Conservation (phyloP, 2,797 vertebrate species). For the Huso huso region DNA sequence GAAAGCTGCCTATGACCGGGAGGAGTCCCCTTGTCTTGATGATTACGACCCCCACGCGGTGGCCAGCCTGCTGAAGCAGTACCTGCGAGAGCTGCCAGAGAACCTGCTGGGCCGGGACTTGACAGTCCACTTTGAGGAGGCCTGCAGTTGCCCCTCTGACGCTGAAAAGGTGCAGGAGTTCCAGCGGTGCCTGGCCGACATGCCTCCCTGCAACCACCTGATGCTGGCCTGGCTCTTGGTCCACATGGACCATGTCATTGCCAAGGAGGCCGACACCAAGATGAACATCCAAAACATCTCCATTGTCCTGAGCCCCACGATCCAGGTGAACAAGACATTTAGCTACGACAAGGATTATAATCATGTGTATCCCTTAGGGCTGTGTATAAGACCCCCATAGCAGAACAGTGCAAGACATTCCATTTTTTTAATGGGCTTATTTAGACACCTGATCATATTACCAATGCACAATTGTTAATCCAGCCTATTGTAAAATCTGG, state of each 20-base stretch:
- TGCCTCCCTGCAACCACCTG: slow-evolving; percentile 67
- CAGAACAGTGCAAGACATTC: too few species aligned
- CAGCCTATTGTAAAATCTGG: too few species aligned
- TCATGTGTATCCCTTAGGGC: too few species aligned
- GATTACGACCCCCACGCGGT: slow-evolving; percentile 96
- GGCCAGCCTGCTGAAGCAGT: slow-evolving; percentile 95
- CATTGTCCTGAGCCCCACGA: slow-evolving; percentile 95
- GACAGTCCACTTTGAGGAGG: slow-evolving; percentile 82
- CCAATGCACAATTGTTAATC: too few species aligned
- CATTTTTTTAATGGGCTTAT: too few species aligned
- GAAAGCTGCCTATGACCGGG: slow-evolving; percentile 86
- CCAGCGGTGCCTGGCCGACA: slow-evolving; percentile 77
- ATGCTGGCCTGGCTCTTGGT: slow-evolving; percentile 89
- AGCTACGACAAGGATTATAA: too few species aligned
- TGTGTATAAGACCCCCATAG: too few species aligned
- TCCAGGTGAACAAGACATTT: slow-evolving; percentile 66
- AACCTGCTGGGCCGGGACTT: slow-evolving; percentile 85
- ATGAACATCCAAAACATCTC: slow-evolving; percentile 99
- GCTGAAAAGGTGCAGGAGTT: slow-evolving; percentile 86
- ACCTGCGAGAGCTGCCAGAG: slow-evolving; percentile 88
- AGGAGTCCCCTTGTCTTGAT: slow-evolving; percentile 93
- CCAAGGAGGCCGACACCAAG: slow-evolving; percentile 88
- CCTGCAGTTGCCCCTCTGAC: slow-evolving; percentile 77
- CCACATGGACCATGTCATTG: slow-evolving; percentile 97
- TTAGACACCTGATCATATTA: too few species aligned